Conservation (phyloP, 2,113 vertebrate species). For the Pteruthius melanotis region DNA sequence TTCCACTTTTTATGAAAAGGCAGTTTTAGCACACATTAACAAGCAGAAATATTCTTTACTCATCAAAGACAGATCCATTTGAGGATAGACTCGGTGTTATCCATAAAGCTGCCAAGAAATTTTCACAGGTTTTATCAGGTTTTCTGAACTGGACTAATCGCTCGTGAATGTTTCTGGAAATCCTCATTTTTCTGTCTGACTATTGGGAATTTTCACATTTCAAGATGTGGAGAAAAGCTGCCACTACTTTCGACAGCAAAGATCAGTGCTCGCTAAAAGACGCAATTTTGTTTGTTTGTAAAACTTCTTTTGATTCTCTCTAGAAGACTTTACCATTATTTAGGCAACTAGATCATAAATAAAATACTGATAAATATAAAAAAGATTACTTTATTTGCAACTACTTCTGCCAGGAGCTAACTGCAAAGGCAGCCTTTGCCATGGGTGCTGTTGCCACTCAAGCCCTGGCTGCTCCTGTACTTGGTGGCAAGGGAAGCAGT, state of each 20-base stretch:
- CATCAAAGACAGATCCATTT: not conserved
- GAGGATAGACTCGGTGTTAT: not conserved
- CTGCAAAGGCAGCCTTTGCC: not conserved
- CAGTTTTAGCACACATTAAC: not conserved
- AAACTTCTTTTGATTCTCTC: not conserved
- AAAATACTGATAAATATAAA: not conserved
- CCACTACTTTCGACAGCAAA: not conserved
- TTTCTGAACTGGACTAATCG: not conserved
- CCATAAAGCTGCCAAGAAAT: not conserved
- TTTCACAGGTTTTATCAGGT: constrained; percentile 5
- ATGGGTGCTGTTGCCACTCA: not conserved
- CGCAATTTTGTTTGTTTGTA: not conserved
- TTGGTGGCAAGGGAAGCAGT: not conserved
- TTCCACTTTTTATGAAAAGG: not conserved
- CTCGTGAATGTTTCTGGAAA: not conserved
- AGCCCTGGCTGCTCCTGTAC: not conserved
- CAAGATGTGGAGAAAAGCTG: not conserved
- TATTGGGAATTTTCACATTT: not conserved
- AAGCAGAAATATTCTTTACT: not conserved
- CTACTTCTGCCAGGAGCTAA: not conserved
- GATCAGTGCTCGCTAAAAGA: not conserved
- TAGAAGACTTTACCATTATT: not conserved
- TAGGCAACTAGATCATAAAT: not conserved
- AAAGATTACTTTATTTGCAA: not conserved
- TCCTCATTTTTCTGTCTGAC: not conserved